Conservation (phyloP, 2,888 invertebrate species). For the Atrina japonica region DNA sequence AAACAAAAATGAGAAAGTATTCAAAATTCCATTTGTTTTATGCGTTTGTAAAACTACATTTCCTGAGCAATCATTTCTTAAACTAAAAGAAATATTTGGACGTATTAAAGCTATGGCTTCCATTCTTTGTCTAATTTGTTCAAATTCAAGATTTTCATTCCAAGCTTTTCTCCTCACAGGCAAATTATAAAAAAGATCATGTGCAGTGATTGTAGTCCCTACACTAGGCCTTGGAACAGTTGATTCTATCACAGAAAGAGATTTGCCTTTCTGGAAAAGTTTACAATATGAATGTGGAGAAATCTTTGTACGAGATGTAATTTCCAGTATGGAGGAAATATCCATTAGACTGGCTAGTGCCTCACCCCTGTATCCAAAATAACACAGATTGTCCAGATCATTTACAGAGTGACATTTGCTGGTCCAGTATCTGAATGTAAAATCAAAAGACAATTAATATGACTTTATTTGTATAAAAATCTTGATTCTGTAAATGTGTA, state of each 20-base stretch:
- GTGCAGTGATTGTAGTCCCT: conserved; percentile 88
- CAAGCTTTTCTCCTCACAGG: conserved; percentile 85
- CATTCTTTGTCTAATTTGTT: conserved; percentile 84
- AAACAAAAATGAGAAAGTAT: conserved; percentile 83
- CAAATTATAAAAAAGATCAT: conserved; percentile 85
- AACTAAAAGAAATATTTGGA: conserved; percentile 85
- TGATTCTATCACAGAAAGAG: conserved; percentile 77
- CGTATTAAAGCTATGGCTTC: conserved; percentile 86
- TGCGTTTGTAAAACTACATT: conserved; percentile 84
- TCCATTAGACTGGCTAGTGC: conserved; percentile 85
- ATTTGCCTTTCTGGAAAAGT: conserved; percentile 83
- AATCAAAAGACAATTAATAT: conserved; percentile 1
- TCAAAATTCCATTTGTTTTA: conserved; percentile 83
- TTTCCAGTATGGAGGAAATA: conserved; percentile 83
- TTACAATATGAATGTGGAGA: conserved; percentile 84
- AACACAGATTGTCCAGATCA: conserved; percentile 83
- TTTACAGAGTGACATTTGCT: conserved; percentile 84
- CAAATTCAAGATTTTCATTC: conserved; percentile 83
- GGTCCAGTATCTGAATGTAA: conserved; percentile 84
- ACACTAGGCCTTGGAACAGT: conserved; percentile 83
- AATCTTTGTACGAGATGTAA: conserved; percentile 83
- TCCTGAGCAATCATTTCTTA: conserved; percentile 86
- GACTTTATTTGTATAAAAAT: no score
- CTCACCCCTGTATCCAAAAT: conserved; percentile 87
- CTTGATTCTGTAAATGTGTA: no score